Conservation (phyloP, 2,888 invertebrate species). For the Melieria crassipennis region DNA sequence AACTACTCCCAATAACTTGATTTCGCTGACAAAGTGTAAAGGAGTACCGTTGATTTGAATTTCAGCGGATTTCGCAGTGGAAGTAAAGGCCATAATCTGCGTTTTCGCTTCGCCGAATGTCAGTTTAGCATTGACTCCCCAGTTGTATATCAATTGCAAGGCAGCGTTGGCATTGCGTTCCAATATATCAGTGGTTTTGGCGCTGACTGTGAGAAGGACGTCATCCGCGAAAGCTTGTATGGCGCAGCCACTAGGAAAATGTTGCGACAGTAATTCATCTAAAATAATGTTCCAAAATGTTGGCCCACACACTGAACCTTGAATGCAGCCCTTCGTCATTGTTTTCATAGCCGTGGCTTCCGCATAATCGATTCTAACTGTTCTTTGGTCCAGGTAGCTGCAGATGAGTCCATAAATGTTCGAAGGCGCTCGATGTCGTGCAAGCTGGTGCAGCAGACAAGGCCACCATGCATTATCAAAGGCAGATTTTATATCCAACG, state of each 20-base stretch:
- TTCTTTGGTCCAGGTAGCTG: slow-evolving; percentile 1
- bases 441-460: not conserved
- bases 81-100: not conserved
- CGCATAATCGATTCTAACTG: slow-evolving; percentile 5
- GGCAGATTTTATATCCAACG: slow-evolving; percentile 7
- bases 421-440: not conserved
- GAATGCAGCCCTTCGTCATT: not conserved
- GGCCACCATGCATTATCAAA: slow-evolving; percentile 18
- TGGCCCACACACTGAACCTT: not conserved
- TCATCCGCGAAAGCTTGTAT: slow-evolving; percentile 5
- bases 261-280: not conserved
- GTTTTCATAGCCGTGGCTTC: not conserved
- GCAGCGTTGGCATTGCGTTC: not conserved
- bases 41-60: not conserved
- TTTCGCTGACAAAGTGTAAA: not conserved
- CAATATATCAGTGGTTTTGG: not conserved
- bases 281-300: not conserved
- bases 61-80: not conserved
- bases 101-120: not conserved
- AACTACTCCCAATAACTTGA: not conserved
- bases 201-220: not conserved
- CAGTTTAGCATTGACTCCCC: not conserved
- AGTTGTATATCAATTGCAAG: not conserved
- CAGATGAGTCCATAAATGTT: slow-evolving; percentile 4
- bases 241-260: not conserved